phyloP scores from a whole-genome alignment of 1,140 invertebrate species.

The Drosophila repletoides region DNA sequence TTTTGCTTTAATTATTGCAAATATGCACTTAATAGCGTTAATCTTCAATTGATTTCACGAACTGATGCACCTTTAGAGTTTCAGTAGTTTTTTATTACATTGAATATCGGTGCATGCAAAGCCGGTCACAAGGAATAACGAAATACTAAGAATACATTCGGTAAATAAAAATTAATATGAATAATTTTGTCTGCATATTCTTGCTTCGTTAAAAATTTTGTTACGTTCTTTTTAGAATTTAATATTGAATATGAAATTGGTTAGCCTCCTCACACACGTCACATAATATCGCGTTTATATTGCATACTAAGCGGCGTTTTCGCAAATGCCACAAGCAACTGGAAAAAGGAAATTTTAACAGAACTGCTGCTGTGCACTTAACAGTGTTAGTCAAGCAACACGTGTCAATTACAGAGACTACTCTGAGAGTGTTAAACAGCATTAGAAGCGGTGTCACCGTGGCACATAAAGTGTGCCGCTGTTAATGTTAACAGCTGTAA shows the following conservation, averaged over 20 bases:
- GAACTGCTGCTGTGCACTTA: constrained; percentile 16
- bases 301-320: constrained; percentile 17
- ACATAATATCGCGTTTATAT: constrained; percentile 15
- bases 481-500: constrained; percentile 29
- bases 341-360: constrained; percentile 44
- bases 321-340: background rate
- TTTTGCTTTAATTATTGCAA: background rate
- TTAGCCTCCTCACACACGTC: constrained; percentile 16
- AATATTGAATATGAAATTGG: background rate
- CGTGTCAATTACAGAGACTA: constrained; percentile 34
- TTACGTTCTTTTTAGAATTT: constrained; percentile 12
- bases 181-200: constrained; percentile 17
- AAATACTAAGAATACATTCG: constrained; percentile 11
- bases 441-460: background rate
- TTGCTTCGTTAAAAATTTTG: constrained; percentile 8
- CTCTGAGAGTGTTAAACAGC: constrained; percentile 7
- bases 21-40: background rate
- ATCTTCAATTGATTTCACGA: too few species aligned
- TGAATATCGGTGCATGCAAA: constrained; percentile 10
- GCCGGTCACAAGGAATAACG: background rate
- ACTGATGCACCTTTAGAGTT: too few species aligned
- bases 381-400: constrained; percentile 61
- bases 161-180: constrained; percentile 13
- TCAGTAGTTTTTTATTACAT: too few species aligned
- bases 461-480: background rate